Evolutionary conservation across 2,113 vertebrate species (phyloP), one percentile per base, ranked within the genome.

Genomic region (Cyphomyrus plagiostoma): DNA sequence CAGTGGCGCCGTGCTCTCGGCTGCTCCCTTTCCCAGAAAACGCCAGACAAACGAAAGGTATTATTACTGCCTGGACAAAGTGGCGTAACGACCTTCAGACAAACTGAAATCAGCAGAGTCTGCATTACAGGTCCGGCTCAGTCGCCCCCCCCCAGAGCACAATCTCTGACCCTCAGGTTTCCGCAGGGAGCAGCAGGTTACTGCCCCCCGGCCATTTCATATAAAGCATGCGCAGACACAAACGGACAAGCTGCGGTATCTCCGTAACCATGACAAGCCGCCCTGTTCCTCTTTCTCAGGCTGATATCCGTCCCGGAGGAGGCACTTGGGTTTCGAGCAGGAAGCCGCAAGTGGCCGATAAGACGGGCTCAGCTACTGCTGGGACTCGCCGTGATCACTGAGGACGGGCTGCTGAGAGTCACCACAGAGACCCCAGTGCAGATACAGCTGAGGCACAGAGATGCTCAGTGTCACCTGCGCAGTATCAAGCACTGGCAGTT

Each of bases 201-300:
- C 5, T 42, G 3, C 0, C 58, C 1, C 23, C 21, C 23, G 62
- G n/a, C 15, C 74, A 19, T 42, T 80, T 80, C 6, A 42, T 7
- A 80, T 42, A 19, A 80, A 80, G 74, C 15, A 26, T 53, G 23
- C 30, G 10, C n/a, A 35, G 85, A 86, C 13, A 35, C 26, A 52
- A 26, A 58, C 50, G 8, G 58, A 58, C 30, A 45, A 6, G n/a
- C 1, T 53, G 39, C 15, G 82, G 82, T 42, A n/a, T 84, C 19
- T 45, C 82, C 4, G 21, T 23, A 83, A 83, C 80, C 82, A 39
- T 80, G 35, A 84, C 42, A 5, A 19, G 77, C 77, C 8, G 0
- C 77, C 77, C 30, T n/a, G 82, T 84, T 84, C 21, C 82, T 48
- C 45, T 48, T 84, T 84, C 82, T 48, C 86, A 58, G 86, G 26